phyloP scores from a whole-genome alignment of 2,113 vertebrate genomes.

The Pomatorhinus ruficollis region DNA sequence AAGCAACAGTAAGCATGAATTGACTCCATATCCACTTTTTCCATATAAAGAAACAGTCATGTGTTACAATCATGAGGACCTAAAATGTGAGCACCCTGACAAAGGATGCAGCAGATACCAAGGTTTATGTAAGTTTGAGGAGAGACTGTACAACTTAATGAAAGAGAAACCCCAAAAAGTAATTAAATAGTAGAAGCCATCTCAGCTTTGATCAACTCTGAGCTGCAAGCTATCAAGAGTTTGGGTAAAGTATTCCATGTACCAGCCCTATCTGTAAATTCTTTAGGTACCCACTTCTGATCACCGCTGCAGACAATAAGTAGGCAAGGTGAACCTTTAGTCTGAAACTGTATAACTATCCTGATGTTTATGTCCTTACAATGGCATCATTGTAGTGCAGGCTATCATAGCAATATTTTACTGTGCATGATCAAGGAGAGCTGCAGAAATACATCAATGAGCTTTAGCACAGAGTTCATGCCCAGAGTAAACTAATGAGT shows the following conservation, averaged over 20 bases:
- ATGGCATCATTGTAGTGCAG: neutral
- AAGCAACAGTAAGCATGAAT: neutral
- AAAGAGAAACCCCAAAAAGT: neutral
- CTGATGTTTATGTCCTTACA: neutral
- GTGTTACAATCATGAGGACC: neutral
- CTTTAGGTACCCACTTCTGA: neutral
- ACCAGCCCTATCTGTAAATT: neutral
- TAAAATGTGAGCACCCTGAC: neutral
- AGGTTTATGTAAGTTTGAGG: neutral
- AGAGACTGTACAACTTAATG: neutral
- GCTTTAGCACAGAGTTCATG: neutral
- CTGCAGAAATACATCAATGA: neutral
- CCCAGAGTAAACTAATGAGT: neutral
- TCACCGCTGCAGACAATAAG: neutral
- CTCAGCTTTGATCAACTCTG: neutral
- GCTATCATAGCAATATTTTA: neutral
- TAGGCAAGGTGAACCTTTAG: neutral
- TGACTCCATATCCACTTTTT: neutral
- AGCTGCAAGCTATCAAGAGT: neutral
- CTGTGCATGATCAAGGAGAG: neutral
- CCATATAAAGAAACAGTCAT: neutral
- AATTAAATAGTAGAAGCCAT: neutral
- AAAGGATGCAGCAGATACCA: neutral
- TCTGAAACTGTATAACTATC: neutral
- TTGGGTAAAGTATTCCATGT: fast-evolving